Percentiles rank a stretch among this genome's conserved stretches.
Conservation (phyloP, 1,140 invertebrate genomes). For the Meloidogyne chitwoodi region DNA sequence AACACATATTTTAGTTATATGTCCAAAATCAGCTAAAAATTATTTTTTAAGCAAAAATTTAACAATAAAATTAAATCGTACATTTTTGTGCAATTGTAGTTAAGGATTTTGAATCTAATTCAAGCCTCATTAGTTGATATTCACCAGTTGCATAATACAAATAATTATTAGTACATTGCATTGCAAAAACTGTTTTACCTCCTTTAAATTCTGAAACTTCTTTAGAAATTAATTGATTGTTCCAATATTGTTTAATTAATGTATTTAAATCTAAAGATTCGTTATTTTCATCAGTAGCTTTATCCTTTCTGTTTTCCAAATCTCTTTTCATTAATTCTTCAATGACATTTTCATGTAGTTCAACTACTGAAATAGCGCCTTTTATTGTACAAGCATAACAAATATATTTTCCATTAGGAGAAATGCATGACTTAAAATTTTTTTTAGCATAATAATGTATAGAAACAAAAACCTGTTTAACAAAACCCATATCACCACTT, state of each 20-base stretch:
- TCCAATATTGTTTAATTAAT: conserved; percentile 11
- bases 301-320: background rate
- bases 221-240: background rate
- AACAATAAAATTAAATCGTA: background rate
- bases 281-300: background rate
- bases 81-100: background rate
- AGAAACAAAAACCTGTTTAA: conserved; percentile 18
- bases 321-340: background rate
- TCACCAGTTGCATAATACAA: conserved; percentile 8
- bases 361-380: conserved; percentile 2
- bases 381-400: background rate
- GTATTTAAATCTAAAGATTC: background rate
- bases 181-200: conserved; percentile 7
- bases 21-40: conserved; percentile 2
- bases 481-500: conserved; percentile 5
- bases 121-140: conserved; percentile 5
- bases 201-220: background rate
- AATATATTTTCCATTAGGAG: conserved; percentile 26
- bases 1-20: conserved; percentile 5
- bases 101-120: background rate
- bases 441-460: background rate
- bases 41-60: background rate
- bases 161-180: conserved; percentile 10
- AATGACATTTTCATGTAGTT: background rate
- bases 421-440: conserved; percentile 23